Evolutionary conservation across 2,113 vertebrate species (phyloP).

Genomic region (Haemorhous mexicanus): DNA sequence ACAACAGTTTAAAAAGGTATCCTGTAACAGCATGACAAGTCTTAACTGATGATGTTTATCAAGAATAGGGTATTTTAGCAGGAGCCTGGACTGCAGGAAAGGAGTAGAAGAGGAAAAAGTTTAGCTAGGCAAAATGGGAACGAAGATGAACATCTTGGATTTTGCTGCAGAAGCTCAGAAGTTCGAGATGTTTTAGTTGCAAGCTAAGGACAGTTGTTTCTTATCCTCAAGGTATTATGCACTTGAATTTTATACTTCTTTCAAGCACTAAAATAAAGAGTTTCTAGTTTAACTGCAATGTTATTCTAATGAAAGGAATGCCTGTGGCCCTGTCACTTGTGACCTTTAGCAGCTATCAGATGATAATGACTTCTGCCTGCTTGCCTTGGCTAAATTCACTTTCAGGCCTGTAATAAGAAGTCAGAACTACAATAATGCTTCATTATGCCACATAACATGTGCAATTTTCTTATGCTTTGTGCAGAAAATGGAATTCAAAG

Average conservation of each 20-base stretch:
- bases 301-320: not conserved
- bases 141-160: not conserved
- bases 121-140: not conserved
- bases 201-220: not conserved
- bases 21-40: not conserved
- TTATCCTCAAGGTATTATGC: not conserved
- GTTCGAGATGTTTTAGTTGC: not conserved
- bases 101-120: too few species aligned
- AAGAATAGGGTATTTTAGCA: not conserved
- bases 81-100: not conserved
- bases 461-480: not conserved
- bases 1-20: not conserved
- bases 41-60: not conserved
- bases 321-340: not conserved
- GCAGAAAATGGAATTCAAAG: conserved; percentile 4
- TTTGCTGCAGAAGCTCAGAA: not conserved
- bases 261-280: not conserved
- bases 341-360: conserved; percentile 35
- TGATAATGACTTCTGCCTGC: not conserved
- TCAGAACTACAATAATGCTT: conserved; percentile 8
- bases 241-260: not conserved
- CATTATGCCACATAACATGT: not conserved
- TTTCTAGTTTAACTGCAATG: not conserved
- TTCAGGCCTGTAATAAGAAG: not conserved
- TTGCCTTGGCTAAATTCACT: not conserved